These are phyloP conservation scores for Hippocampus comes DNA, from an alignment of 2,113 vertebrate genomes.

Conservation along the genomic window DNA sequence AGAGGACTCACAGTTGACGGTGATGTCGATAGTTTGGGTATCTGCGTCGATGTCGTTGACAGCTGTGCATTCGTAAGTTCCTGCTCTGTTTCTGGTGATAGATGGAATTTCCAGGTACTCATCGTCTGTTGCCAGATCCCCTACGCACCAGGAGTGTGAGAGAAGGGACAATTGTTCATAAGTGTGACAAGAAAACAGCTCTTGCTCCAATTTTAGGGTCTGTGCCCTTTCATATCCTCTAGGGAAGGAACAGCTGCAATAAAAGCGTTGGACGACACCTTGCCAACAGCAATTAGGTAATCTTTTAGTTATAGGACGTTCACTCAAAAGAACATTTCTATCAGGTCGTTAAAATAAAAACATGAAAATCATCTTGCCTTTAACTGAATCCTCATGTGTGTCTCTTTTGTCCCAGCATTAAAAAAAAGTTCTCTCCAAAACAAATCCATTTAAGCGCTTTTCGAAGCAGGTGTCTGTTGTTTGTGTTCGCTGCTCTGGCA, in stretches of 20 bases:
- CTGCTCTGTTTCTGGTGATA: constrained; percentile 85
- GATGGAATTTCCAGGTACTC: constrained; percentile 92
- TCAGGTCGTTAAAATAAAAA: neutral
- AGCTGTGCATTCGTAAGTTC: constrained; percentile 91
- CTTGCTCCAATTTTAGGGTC: constrained; percentile 8
- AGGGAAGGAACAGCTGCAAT: neutral
- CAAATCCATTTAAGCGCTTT: too few species aligned
- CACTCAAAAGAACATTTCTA: neutral
- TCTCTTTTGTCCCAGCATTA: too few species aligned
- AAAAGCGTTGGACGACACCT: neutral
- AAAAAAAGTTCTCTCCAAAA: too few species aligned
- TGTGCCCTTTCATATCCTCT: neutral
- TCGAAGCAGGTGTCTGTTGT: too few species aligned
- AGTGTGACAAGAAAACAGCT: constrained; percentile 34
- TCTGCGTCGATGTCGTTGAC: constrained; percentile 88
- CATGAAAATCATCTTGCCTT: too few species aligned
- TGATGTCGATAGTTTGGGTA: constrained; percentile 85
- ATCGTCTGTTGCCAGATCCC: constrained; percentile 84
- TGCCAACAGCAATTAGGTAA: neutral
- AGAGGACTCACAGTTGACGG: constrained; percentile 91
- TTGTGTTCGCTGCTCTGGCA: too few species aligned
- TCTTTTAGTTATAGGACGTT: too few species aligned
- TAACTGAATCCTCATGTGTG: too few species aligned
- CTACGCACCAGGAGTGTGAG: constrained; percentile 54
- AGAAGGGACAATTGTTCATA: constrained; percentile 20